Percentiles rank a stretch among this genome's conserved stretches.
These are phyloP conservation scores for Zootermopsis nevadensis DNA, from an alignment of 2,888 invertebrate species.

Conservation along the genomic window DNA sequence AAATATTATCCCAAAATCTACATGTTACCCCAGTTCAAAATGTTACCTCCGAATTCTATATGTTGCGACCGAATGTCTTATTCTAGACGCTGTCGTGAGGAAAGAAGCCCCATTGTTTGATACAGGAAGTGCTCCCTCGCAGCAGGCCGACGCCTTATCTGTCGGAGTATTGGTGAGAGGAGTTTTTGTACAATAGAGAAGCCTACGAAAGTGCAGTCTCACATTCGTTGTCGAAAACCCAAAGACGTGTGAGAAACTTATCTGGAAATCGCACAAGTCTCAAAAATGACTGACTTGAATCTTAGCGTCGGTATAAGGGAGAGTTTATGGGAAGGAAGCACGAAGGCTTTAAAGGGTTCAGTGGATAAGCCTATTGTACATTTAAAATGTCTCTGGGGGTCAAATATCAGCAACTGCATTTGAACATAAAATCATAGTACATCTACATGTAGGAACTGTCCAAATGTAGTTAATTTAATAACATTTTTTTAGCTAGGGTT, in stretches of 20 bases:
- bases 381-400: too few relatives aligned
- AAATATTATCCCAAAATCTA: too few relatives aligned
- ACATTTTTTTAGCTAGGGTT: too few relatives aligned
- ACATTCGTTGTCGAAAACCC: not conserved
- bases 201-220: not conserved
- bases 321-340: not conserved
- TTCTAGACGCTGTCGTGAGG: not conserved
- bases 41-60: not conserved
- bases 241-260: conserved; percentile 22
- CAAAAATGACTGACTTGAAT: not conserved
- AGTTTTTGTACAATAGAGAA: not conserved
- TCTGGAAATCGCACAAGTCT: not conserved
- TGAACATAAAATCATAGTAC: too few relatives aligned
- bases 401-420: too few relatives aligned
- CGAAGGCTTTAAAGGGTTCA: too few relatives aligned
- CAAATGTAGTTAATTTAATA: too few relatives aligned
- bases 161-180: not conserved
- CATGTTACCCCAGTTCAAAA: too few relatives aligned
- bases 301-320: not conserved
- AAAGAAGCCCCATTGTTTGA: not conserved
- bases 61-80: not conserved
- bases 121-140: not conserved
- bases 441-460: too few relatives aligned
- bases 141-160: not conserved
- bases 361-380: too few relatives aligned